Evolutionary conservation across 2,888 invertebrate genomes (phyloP), one percentile per base, ranked within the genome.

Genomic region (Ophion ventricosus): DNA sequence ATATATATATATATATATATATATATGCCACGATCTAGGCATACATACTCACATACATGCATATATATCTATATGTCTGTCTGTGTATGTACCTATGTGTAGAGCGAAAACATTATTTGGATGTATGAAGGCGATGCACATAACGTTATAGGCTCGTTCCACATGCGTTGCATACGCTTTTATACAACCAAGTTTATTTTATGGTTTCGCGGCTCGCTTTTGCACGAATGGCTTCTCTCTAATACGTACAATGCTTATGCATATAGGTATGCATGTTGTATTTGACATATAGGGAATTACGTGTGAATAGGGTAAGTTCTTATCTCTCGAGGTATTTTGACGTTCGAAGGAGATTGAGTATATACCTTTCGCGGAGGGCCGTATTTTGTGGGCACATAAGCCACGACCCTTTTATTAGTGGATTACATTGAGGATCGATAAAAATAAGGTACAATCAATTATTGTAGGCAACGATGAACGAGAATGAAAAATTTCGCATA

Each of bases 131-230:
- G 76, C 77, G 56, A 73, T 73, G 74, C 40, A 72, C 72, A 67
- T 66, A 75, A 72, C 64, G 76, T 80, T 70, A 79, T 56, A 25
- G 69, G 54, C 78, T 83, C 74, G 70, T 72, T 77, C 66, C 81
- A 79, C 78, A 75, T 75, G 66, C 82, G 84, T 79, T 79, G 66
- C 78, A 72, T 82, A 82, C 84, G 75, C 70, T 75, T 56, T 64
- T 74, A 78, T 74, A 78, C 83, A 67, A 73, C 66, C 57, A 75
- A 85, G 76, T 82, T 82, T 85, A 82, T 84, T 85, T 84, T 81
- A 85, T 82, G 79, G 70, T 82, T 85, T 82, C 82, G 76, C 84
- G 84, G 64, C 70, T 76, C 49, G 75, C 78, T 81, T 84, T 82
- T 70, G 84, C 84, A 72, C 78, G 75, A 82, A 82, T 84, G 72